Percentiles rank a stretch among this genome's conserved stretches.
Evolutionary conservation across 2,888 invertebrate species (phyloP).

Genomic region (Acleris laterana): DNA sequence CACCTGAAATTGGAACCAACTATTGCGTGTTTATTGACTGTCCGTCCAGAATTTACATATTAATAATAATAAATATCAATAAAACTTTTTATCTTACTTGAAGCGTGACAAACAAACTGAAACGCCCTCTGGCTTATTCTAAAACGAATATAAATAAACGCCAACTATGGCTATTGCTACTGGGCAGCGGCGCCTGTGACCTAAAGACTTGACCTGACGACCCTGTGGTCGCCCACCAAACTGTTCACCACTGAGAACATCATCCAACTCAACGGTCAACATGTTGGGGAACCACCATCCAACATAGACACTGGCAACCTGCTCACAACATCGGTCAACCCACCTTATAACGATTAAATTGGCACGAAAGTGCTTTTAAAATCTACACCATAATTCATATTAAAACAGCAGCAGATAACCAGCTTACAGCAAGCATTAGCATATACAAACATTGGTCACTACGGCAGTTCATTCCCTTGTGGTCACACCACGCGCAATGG

Average conservation of each 20-base stretch:
- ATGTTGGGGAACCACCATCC: conserved; percentile 6
- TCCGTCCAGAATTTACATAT: conserved; percentile 77
- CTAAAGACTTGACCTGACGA: conserved; percentile 21
- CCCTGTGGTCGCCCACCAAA: conserved; percentile 8
- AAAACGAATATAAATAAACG: conserved; percentile 82
- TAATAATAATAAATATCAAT: conserved; percentile 65
- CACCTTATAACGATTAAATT: conserved; percentile 25
- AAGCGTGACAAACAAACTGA: conserved; percentile 79
- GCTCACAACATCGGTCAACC: conserved; percentile 9
- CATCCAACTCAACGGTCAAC: neutral
- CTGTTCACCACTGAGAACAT: neutral
- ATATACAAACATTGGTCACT: conserved; percentile 14
- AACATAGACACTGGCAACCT: conserved; percentile 24
- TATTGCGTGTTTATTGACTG: conserved; percentile 85
- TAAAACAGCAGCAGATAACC: conserved; percentile 27
- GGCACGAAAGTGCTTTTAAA: conserved; percentile 33
- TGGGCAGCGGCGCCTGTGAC: conserved; percentile 32
- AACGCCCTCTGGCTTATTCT: conserved; percentile 80
- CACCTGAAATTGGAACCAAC: conserved; percentile 79
- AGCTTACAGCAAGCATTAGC: neutral
- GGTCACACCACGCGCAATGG: conserved; percentile 7
- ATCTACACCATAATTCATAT: conserved; percentile 27
- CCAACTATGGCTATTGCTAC: conserved; percentile 84
- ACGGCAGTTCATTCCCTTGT: conserved; percentile 4
- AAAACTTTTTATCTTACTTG: conserved; percentile 65